Conservation (phyloP, 2,797 vertebrate genomes). For the Sebastes itinus region DNA sequence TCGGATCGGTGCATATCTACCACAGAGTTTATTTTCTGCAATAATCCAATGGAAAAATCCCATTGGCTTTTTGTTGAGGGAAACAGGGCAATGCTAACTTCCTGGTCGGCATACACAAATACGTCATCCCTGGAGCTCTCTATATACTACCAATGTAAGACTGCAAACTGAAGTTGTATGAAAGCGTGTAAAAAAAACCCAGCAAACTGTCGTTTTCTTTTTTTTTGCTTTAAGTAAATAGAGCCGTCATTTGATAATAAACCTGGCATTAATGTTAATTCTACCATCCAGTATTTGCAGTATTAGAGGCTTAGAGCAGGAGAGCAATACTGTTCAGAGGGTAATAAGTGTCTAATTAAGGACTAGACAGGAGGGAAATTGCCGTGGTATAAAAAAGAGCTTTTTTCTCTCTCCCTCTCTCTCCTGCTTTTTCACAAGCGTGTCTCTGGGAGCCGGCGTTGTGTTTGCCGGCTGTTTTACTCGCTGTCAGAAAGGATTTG, state of each 20-base stretch:
- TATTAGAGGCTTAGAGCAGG: slow-evolving; percentile 65
- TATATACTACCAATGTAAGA: neutral
- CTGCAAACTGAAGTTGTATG: neutral
- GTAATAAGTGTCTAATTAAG: slow-evolving; percentile 81
- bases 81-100: no score
- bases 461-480: slow-evolving; percentile 95
- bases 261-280: slow-evolving; percentile 65
- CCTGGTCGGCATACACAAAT: no score
- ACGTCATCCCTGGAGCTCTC: no score
- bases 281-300: slow-evolving; percentile 61
- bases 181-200: neutral
- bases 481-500: slow-evolving; percentile 98
- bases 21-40: no score
- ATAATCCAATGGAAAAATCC: no score
- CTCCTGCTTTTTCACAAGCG: slow-evolving; percentile 54
- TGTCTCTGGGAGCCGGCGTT: slow-evolving; percentile 90
- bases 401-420: neutral
- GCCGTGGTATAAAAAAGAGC: slow-evolving; percentile 67
- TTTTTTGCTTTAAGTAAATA: slow-evolving; percentile 47
- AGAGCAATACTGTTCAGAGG: slow-evolving; percentile 66
- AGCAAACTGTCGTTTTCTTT: neutral
- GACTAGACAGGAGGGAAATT: slow-evolving; percentile 73
- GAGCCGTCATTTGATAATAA: slow-evolving; percentile 69
- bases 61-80: no score
- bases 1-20: no score